Conservation (phyloP, 1,140 invertebrate genomes). For the Pseudomyrmex cubaensis region DNA sequence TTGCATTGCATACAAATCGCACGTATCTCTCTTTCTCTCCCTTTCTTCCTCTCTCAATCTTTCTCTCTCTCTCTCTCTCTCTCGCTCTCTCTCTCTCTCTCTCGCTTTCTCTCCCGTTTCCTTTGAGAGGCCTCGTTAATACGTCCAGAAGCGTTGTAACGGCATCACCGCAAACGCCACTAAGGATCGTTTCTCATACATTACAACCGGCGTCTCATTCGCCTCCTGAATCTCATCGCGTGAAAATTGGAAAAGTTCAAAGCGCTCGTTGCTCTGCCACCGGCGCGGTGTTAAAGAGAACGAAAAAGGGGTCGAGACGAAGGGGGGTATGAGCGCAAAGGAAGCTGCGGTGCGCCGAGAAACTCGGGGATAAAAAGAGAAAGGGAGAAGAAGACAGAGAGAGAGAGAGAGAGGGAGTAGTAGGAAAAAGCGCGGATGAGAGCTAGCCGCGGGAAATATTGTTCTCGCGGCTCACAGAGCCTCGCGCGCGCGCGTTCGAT, state of each 20-base stretch:
- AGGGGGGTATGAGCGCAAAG: conserved; percentile 4
- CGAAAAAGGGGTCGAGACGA: neutral
- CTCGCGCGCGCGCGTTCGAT: conserved; percentile 60
- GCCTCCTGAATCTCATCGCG: conserved; percentile 67
- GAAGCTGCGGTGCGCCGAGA: conserved; percentile 40
- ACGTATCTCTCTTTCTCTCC: too few relatives aligned
- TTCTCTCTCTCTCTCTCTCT: too few relatives aligned
- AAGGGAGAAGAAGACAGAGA: neutral
- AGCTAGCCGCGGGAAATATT: conserved; percentile 56
- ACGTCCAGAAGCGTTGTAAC: conserved; percentile 13
- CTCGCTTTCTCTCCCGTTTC: neutral
- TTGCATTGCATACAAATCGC: neutral
- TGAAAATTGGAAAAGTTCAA: conserved; percentile 76
- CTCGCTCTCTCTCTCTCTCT: neutral
- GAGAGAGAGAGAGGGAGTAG: neutral
- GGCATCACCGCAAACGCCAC: conserved; percentile 31
- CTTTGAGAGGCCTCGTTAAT: conserved; percentile 38
- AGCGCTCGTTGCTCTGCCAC: conserved; percentile 49
- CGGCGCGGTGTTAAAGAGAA: conserved; percentile 56
- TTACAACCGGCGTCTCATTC: conserved; percentile 62
- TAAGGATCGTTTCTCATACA: conserved; percentile 58
- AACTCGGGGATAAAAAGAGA: neutral
- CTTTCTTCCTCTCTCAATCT: too few relatives aligned
- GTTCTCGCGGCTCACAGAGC: conserved; percentile 45
- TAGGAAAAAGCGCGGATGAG: conserved; percentile 14